phyloP scores from a whole-genome alignment of 1,140 invertebrate species.

The Drosophila quadrilineata region DNA sequence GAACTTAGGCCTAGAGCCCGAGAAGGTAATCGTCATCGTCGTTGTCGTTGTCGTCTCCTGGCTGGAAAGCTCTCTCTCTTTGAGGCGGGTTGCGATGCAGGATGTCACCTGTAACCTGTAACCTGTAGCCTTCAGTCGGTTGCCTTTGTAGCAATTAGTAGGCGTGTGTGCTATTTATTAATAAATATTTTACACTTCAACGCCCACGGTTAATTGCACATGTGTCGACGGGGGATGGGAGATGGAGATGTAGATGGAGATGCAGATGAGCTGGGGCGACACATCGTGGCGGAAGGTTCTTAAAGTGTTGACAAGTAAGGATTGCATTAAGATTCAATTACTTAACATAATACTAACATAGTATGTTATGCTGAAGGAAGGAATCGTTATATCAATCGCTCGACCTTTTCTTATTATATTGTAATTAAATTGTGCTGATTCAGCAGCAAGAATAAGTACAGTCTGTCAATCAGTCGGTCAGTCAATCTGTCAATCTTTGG shows the following conservation, averaged over 20 bases:
- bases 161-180: constrained; percentile 71
- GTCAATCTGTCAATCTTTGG: no score
- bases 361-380: no score
- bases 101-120: not conserved
- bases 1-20: constrained; percentile 63
- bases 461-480: not conserved
- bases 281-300: constrained; percentile 25
- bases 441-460: no score
- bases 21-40: constrained; percentile 41
- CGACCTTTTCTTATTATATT: constrained; percentile 14
- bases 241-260: no score
- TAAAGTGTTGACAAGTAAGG: constrained; percentile 48
- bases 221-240: no score
- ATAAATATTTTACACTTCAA: constrained; percentile 76
- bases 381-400: not conserved
- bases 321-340: constrained; percentile 3
- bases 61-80: constrained; percentile 58
- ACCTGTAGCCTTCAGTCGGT: constrained; percentile 19
- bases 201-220: constrained; percentile 68
- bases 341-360: no score
- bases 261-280: not conserved
- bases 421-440: constrained; percentile 58
- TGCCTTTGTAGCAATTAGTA: constrained; percentile 77
- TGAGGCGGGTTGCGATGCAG: constrained; percentile 34
- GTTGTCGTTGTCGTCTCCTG: constrained; percentile 55